phyloP scores from a whole-genome alignment of 1,140 invertebrate genomes.

The Achroia grisella region DNA sequence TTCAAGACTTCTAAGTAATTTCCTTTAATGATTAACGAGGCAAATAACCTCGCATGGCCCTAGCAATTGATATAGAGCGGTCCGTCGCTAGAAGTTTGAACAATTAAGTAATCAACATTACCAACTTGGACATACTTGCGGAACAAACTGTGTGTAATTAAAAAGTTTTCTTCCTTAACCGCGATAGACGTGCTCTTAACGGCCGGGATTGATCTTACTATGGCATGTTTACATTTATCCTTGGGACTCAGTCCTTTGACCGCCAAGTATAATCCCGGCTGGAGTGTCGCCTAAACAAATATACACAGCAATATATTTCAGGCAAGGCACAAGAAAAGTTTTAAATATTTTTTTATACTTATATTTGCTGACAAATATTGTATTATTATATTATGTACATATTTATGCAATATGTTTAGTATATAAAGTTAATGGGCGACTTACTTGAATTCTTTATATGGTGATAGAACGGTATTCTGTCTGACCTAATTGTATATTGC shows the following conservation, averaged over 20 bases:
- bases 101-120: conserved; percentile 17
- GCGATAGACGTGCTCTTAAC: conserved; percentile 11
- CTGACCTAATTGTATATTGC: no score
- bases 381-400: no score
- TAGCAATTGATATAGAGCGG: no score
- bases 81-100: neutral
- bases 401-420: no score
- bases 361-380: no score
- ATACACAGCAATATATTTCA: conserved; percentile 1
- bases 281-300: conserved; percentile 1
- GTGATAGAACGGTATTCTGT: no score
- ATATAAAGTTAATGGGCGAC: no score
- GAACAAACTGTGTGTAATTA: conserved; percentile 23
- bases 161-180: conserved; percentile 25
- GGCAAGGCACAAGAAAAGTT: no score
- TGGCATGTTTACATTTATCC: conserved; percentile 3
- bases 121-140: conserved; percentile 16
- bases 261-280: neutral
- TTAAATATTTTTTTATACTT: no score
- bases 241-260: neutral
- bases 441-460: no score
- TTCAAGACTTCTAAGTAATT: no score
- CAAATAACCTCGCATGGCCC: neutral
- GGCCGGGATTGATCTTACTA: conserved; percentile 18
- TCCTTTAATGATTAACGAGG: neutral